Evolutionary conservation across 2,797 vertebrate genomes (phyloP).

Genomic region (Rhabdophis nuchalis): DNA sequence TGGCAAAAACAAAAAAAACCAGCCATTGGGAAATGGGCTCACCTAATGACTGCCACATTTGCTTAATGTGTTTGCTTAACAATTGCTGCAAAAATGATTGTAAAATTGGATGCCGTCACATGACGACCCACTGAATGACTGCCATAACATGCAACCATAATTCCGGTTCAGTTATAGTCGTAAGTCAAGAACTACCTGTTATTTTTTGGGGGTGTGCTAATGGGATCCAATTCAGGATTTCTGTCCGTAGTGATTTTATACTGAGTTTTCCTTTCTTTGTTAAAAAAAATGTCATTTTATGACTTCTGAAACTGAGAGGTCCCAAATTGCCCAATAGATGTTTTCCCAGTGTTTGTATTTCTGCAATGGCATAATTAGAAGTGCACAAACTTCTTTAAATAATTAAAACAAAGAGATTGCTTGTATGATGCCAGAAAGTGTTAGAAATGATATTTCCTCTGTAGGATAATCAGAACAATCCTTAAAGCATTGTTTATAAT

Average conservation of each 20-base stretch:
- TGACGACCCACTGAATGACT: background rate
- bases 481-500: constrained; percentile 23
- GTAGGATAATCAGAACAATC: constrained; percentile 33
- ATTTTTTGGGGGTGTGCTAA: background rate
- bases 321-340: constrained; percentile 24
- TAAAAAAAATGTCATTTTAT: constrained; percentile 20
- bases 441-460: constrained; percentile 28
- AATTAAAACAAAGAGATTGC: constrained; percentile 22
- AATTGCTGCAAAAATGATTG: background rate
- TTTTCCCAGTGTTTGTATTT: constrained; percentile 8
- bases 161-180: background rate
- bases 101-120: background rate
- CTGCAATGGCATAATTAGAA: constrained; percentile 27
- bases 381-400: constrained; percentile 6
- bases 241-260: constrained; percentile 15
- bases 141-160: background rate
- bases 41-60: background rate
- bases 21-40: background rate
- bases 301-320: constrained; percentile 8
- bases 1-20: background rate
- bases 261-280: constrained; percentile 9
- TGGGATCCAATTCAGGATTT: background rate
- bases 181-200: background rate
- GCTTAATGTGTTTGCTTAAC: background rate
- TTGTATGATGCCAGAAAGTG: constrained; percentile 31